phyloP scores from a whole-genome alignment of 2,888 invertebrate species.

The Oxystoma pomonae region DNA sequence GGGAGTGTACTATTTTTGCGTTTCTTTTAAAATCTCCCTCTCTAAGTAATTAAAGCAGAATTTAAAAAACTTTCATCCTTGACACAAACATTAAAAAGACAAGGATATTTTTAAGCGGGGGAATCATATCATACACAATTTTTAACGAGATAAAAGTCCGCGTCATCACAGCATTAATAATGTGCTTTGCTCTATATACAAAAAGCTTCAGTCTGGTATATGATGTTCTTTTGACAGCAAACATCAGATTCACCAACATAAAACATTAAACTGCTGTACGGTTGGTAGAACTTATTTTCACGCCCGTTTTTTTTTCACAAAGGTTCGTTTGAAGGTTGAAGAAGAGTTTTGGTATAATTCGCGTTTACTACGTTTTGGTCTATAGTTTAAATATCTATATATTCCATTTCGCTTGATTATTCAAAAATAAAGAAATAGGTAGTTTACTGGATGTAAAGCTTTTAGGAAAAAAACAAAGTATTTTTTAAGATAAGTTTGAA shows the following conservation, averaged over 20 bases:
- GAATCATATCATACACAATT: slow-evolving; percentile 33
- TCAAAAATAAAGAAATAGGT: no score
- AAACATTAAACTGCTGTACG: background rate
- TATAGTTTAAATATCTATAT: no score
- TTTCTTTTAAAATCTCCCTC: background rate
- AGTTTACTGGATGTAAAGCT: no score
- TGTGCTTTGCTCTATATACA: slow-evolving; percentile 32
- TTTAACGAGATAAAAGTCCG: slow-evolving; percentile 42
- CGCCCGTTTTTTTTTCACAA: background rate
- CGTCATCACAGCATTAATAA: slow-evolving; percentile 39
- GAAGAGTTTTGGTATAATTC: no score
- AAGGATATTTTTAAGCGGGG: background rate
- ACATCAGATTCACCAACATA: background rate
- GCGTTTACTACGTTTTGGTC: no score
- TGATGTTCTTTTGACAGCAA: background rate
- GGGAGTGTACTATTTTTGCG: no score
- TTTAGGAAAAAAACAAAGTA: no score
- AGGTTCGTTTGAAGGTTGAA: background rate
- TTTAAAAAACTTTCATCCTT: slow-evolving; percentile 9
- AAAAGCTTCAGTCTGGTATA: background rate
- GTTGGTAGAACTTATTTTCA: background rate
- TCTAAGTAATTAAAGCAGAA: background rate
- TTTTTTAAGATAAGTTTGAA: no score
- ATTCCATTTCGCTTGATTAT: no score
- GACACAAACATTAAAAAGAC: slow-evolving; percentile 11